A percentile compares a stretch with the other conserved stretches of the same genome.
These are phyloP conservation scores for Sardinella longiceps DNA, from an alignment of 2,797 vertebrate species.

Conservation along the genomic window DNA sequence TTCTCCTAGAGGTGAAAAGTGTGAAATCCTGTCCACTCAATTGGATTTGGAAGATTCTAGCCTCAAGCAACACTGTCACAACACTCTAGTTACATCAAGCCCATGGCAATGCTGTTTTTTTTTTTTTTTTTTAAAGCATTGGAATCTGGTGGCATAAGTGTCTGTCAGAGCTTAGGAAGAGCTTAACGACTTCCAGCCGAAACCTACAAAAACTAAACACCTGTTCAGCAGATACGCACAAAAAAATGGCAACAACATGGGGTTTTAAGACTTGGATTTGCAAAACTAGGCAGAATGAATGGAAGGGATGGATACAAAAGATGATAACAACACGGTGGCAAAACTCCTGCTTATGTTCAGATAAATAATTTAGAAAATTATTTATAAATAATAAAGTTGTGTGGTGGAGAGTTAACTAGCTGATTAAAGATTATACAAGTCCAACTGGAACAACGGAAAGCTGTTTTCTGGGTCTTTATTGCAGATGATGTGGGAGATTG, in stretches of 20 bases:
- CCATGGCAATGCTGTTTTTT: not conserved
- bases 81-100: not conserved
- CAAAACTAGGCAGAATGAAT: not conserved
- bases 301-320: not conserved
- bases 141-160: not conserved
- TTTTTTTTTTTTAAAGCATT: not conserved
- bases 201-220: not conserved
- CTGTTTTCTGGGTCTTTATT: no score
- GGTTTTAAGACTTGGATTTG: not conserved
- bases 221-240: not conserved
- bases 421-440: no score
- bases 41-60: slow-evolving; percentile 1
- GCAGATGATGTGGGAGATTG: no score
- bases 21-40: not conserved
- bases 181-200: not conserved
- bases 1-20: not conserved
- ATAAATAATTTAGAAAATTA: not conserved
- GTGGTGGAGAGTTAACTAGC: no score
- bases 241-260: not conserved
- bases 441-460: no score
- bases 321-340: not conserved
- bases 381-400: not conserved
- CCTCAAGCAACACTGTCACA: not conserved
- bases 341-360: not conserved
- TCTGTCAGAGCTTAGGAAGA: slow-evolving; percentile 1